phyloP scores from a whole-genome alignment of 2,113 vertebrate species.

The Ctenodactylus gundi region DNA sequence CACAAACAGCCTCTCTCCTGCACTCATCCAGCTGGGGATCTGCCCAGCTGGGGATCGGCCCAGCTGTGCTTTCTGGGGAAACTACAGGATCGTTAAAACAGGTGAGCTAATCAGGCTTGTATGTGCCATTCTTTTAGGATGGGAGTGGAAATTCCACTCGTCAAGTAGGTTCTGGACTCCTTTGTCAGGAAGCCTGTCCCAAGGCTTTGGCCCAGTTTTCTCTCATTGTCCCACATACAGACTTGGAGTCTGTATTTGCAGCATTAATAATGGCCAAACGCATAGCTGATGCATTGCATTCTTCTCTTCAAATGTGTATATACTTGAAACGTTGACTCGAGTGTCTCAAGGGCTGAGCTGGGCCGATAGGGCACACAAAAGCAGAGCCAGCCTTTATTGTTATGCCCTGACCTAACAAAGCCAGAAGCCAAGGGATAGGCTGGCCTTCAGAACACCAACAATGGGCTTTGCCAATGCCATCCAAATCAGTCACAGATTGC shows the following conservation, averaged over 20 bases:
- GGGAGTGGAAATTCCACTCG: slow-evolving; percentile 63
- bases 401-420: neutral
- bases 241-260: neutral
- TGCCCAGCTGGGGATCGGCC: slow-evolving; percentile 60
- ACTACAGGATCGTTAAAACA: slow-evolving; percentile 58
- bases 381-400: no score
- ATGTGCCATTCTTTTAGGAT: slow-evolving; percentile 37
- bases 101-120: slow-evolving; percentile 58
- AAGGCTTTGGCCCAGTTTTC: neutral
- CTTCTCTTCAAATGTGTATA: neutral
- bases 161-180: neutral
- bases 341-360: neutral
- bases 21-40: slow-evolving; percentile 53
- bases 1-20: slow-evolving; percentile 46
- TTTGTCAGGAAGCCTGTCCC: slow-evolving; percentile 26
- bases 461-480: accelerated
- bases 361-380: no score
- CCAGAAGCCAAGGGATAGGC: neutral
- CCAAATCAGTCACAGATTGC: accelerated
- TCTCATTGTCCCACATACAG: neutral
- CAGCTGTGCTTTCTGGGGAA: slow-evolving; percentile 67
- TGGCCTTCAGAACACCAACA: neutral
- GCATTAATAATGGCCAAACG: neutral
- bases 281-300: neutral
- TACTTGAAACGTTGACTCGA: neutral